Evolutionary conservation across 2,888 invertebrate species (phyloP).

Genomic region (Cheilosia variabilis): DNA sequence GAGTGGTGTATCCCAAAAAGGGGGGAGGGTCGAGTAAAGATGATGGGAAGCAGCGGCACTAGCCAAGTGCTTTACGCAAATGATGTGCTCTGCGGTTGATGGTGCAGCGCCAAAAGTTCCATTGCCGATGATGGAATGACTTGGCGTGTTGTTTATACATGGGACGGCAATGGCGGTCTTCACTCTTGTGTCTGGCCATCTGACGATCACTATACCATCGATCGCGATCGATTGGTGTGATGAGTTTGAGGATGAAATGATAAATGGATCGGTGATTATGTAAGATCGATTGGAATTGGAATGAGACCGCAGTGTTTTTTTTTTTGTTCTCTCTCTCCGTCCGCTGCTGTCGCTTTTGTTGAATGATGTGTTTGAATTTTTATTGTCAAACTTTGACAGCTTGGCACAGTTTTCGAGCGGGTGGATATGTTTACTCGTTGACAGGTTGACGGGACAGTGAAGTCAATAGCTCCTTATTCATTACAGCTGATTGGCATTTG

Average conservation of each 20-base stretch:
- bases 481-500: neutral
- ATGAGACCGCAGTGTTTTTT: slow-evolving; percentile 5
- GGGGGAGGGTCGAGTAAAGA: neutral
- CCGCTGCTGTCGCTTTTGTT: slow-evolving; percentile 13
- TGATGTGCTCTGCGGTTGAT: slow-evolving; percentile 32
- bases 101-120: slow-evolving; percentile 52
- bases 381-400: slow-evolving; percentile 47
- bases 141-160: slow-evolving; percentile 54
- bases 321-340: neutral
- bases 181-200: slow-evolving; percentile 26
- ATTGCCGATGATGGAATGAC: slow-evolving; percentile 53
- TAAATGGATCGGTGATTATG: slow-evolving; percentile 52
- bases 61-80: slow-evolving; percentile 35
- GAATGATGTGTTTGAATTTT: slow-evolving; percentile 41
- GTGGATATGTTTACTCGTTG: slow-evolving; percentile 1
- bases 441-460: slow-evolving; percentile 6
- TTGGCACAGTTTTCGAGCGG: slow-evolving; percentile 28
- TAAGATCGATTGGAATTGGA: slow-evolving; percentile 30
- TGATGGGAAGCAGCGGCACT: slow-evolving; percentile 33
- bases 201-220: slow-evolving; percentile 43
- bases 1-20: slow-evolving; percentile 1
- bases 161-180: slow-evolving; percentile 17
- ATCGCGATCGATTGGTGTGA: slow-evolving; percentile 36
- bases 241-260: slow-evolving; percentile 34
- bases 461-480: neutral